A percentile compares a stretch with the other conserved stretches of the same genome.
phyloP scores from a whole-genome alignment of 1,140 invertebrate genomes.

The Cepaea nemoralis region DNA sequence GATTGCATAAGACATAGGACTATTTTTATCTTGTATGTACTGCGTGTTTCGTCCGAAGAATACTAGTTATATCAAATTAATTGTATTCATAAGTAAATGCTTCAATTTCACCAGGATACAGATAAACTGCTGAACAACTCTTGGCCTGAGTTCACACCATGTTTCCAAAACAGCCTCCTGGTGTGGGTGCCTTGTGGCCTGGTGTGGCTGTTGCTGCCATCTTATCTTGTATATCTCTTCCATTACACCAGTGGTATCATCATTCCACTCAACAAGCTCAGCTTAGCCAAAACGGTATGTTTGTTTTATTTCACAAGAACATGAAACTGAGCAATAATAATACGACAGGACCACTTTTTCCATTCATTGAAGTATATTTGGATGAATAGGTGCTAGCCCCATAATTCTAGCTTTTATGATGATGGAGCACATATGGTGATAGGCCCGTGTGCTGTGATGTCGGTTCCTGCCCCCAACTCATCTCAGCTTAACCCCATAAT shows the following conservation, averaged over 20 bases:
- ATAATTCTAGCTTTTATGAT: no score
- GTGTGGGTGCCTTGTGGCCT: slow-evolving; percentile 90
- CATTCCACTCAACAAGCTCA: slow-evolving; percentile 49
- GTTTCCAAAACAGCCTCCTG: slow-evolving; percentile 78
- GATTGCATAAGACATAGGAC: neutral
- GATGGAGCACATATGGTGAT: no score
- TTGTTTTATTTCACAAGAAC: no score
- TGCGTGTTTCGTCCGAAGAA: no score
- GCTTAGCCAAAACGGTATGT: slow-evolving; percentile 56
- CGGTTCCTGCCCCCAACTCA: no score
- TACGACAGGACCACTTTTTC: no score
- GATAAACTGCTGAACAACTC: slow-evolving; percentile 76
- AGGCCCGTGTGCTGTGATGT: no score
- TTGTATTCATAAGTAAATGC: neutral
- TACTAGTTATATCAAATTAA: no score
- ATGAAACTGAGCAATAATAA: no score
- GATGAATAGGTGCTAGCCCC: neutral
- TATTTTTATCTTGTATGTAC: neutral
- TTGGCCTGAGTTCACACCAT: slow-evolving; percentile 63
- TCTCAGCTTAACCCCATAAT: no score
- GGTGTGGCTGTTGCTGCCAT: slow-evolving; percentile 82
- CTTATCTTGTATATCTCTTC: slow-evolving; percentile 84
- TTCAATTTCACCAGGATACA: slow-evolving; percentile 52
- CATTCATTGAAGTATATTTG: no score
- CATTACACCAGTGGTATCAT: slow-evolving; percentile 1